A percentile compares a stretch with the other conserved stretches of the same genome.
Evolutionary conservation across 1,140 invertebrate genomes (phyloP).

Genomic region (Nebria ingens): DNA sequence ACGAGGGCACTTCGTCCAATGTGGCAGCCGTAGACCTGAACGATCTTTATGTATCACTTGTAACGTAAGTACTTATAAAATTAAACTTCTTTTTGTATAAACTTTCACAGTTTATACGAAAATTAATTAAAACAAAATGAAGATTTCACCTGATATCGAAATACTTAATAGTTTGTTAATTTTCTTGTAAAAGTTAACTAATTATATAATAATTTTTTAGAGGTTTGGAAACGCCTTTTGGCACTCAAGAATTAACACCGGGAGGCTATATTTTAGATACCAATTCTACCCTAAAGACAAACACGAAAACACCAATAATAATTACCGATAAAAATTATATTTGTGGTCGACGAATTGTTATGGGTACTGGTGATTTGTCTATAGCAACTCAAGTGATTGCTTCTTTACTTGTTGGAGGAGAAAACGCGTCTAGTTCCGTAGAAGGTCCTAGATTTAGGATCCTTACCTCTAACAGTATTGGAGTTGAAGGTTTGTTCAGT

Average conservation of each 20-base stretch:
- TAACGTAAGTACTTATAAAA: constrained; percentile 47
- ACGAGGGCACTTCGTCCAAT: constrained; percentile 42
- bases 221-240: constrained; percentile 41
- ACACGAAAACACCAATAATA: constrained; percentile 30
- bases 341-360: constrained; percentile 34
- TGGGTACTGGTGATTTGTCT: constrained; percentile 32
- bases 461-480: constrained; percentile 23
- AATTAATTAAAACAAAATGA: not conserved
- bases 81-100: constrained; percentile 2
- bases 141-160: not conserved
- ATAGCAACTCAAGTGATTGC: constrained; percentile 31
- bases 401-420: constrained; percentile 24
- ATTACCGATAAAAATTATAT: constrained; percentile 29
- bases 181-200: constrained; percentile 5
- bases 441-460: constrained; percentile 31
- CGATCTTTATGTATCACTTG: constrained; percentile 58
- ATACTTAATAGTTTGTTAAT: not conserved
- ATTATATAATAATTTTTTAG: constrained; percentile 28
- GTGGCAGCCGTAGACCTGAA: constrained; percentile 52
- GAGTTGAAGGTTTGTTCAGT: constrained; percentile 24
- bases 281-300: constrained; percentile 18
- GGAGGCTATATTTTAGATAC: constrained; percentile 36
- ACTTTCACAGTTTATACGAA: too few species aligned
- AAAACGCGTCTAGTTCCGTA: constrained; percentile 28
- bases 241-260: constrained; percentile 37